phyloP scores from a whole-genome alignment of 2,797 vertebrate species.

The Yasuhikotakia modesta region DNA sequence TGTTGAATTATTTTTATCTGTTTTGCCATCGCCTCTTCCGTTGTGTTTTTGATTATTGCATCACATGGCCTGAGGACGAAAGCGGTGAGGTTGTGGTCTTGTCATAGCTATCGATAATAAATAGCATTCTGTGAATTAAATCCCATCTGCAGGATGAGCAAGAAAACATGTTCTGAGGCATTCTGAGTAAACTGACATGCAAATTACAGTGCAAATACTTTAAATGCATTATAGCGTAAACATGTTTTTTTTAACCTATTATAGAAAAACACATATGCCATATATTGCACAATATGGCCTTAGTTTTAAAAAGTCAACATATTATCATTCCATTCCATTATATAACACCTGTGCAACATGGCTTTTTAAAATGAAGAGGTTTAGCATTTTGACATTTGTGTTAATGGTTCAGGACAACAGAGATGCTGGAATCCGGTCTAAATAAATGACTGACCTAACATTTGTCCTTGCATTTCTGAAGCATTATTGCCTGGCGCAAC shows the following conservation, averaged over 20 bases:
- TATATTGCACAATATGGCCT: too few species aligned
- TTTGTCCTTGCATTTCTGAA: conserved; percentile 32
- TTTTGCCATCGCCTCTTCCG: conserved; percentile 8
- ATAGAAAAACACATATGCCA: too few species aligned
- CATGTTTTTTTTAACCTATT: too few species aligned
- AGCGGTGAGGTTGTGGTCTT: not conserved
- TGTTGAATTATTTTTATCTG: conserved; percentile 17
- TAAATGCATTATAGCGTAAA: conserved; percentile 28
- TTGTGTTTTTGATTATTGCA: not conserved
- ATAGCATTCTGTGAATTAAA: conserved; percentile 1
- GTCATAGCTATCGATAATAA: not conserved
- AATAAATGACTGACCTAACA: conserved; percentile 23
- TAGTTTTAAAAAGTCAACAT: too few species aligned
- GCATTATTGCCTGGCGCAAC: conserved; percentile 14
- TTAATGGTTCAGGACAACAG: not conserved
- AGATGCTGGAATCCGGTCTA: not conserved
- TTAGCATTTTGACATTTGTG: not conserved
- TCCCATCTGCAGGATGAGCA: not conserved
- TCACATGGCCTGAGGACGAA: not conserved
- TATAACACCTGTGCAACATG: not conserved
- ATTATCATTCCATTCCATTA: too few species aligned
- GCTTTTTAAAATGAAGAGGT: not conserved
- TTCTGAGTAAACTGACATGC: conserved; percentile 29
- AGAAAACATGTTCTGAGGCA: conserved; percentile 18
- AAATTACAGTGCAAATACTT: conserved; percentile 37